Conservation (phyloP, 1,140 invertebrate genomes). For the Pararge aegeria region DNA sequence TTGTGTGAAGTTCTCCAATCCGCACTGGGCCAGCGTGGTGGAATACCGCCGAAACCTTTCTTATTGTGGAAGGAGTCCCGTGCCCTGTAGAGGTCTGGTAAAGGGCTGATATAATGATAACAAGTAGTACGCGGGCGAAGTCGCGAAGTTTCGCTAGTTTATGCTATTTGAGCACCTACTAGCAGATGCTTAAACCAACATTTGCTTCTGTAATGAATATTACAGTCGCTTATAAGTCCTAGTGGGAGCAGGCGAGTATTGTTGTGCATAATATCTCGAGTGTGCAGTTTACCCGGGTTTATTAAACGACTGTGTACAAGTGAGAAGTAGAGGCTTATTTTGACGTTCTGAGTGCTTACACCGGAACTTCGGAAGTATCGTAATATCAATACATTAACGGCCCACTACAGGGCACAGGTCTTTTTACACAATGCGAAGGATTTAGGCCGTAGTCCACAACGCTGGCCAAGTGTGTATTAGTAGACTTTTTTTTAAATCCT, state of each 20-base stretch:
- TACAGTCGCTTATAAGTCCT: not conserved
- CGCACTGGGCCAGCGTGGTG: too few relatives aligned
- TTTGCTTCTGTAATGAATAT: not conserved
- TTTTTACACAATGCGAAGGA: too few relatives aligned
- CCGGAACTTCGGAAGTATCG: not conserved
- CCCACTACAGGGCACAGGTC: too few relatives aligned
- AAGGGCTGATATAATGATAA: not conserved
- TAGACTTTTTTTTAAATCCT: too few relatives aligned
- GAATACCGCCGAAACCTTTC: too few relatives aligned
- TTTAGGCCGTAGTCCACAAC: too few relatives aligned
- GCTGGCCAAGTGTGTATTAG: too few relatives aligned
- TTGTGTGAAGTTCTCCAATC: too few relatives aligned
- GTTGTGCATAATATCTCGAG: slow-evolving; percentile 10
- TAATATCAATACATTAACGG: too few relatives aligned
- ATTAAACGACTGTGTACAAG: slow-evolving; percentile 1
- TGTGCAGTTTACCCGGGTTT: slow-evolving; percentile 4
- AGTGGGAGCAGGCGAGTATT: not conserved
- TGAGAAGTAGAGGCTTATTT: not conserved
- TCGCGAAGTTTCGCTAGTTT: not conserved
- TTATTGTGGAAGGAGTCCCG: too few relatives aligned
- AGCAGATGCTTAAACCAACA: not conserved
- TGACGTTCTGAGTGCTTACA: not conserved
- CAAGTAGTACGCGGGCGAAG: not conserved
- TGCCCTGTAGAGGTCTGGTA: too few relatives aligned
- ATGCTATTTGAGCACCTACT: not conserved